Conservation (phyloP, 2,888 invertebrate genomes). For the Drosophila tanythrix region DNA sequence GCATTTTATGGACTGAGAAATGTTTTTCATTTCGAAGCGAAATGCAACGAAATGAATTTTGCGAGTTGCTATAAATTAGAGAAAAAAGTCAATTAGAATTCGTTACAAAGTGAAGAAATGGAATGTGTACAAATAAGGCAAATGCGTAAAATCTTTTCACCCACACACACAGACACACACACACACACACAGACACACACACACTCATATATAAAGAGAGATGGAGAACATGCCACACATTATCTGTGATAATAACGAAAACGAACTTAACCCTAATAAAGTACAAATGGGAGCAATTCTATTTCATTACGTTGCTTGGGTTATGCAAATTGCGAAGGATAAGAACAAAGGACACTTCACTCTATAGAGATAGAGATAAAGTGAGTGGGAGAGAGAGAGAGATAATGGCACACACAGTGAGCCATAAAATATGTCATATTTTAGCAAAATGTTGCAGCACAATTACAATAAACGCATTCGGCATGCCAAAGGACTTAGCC, state of each 20-base stretch:
- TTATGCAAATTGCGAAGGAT: slow-evolving; percentile 33
- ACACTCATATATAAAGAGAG: neutral
- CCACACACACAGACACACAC: neutral
- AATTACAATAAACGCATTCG: slow-evolving; percentile 80
- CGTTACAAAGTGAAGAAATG: slow-evolving; percentile 38
- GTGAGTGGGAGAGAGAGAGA: neutral
- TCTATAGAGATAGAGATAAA: slow-evolving; percentile 13
- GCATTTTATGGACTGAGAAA: slow-evolving; percentile 71
- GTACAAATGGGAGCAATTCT: slow-evolving; percentile 79
- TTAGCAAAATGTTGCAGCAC: slow-evolving; percentile 63
- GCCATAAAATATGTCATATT: slow-evolving; percentile 83
- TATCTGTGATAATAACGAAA: slow-evolving; percentile 63
- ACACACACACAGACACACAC: neutral
- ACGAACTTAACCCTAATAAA: slow-evolving; percentile 71
- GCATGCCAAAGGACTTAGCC: slow-evolving; percentile 47
- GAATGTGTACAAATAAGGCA: neutral
- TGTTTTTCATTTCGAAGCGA: slow-evolving; percentile 48
- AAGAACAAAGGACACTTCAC: slow-evolving; percentile 31
- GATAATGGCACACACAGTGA: slow-evolving; percentile 42
- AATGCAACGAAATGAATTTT: slow-evolving; percentile 58
- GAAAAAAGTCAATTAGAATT: slow-evolving; percentile 66
- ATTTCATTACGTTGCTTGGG: slow-evolving; percentile 63
- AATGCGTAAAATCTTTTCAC: slow-evolving; percentile 8
- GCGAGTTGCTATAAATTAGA: slow-evolving; percentile 51
- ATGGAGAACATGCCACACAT: slow-evolving; percentile 51